Evolutionary conservation across 2,113 vertebrate species (phyloP).

Genomic region (Puma concolor): DNA sequence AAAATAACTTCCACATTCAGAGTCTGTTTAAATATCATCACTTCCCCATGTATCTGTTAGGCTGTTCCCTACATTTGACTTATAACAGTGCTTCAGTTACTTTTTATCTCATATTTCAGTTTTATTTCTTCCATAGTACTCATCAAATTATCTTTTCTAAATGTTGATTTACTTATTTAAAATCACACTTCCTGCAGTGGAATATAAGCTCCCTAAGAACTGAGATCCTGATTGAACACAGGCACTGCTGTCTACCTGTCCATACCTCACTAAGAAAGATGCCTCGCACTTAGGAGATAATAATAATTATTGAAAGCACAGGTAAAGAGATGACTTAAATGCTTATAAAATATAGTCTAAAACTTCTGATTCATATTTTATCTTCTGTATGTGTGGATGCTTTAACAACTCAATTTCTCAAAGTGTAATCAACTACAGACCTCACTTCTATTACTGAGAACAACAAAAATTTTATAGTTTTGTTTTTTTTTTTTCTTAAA

Average conservation of each 20-base stretch:
- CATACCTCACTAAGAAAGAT: background rate
- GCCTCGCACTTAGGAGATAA: background rate
- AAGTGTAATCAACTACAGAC: background rate
- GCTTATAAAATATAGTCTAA: background rate
- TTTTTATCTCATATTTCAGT: background rate
- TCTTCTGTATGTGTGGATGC: background rate
- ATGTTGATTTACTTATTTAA: background rate
- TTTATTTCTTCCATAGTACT: background rate
- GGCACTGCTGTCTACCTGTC: background rate
- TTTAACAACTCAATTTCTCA: background rate
- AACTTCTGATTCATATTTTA: background rate
- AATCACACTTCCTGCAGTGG: background rate
- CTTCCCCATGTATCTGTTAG: background rate
- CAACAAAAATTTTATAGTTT: background rate
- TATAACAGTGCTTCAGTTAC: background rate
- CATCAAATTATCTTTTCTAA: background rate
- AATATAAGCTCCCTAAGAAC: background rate
- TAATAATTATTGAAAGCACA: background rate
- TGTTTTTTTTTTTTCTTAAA: background rate
- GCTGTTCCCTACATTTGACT: background rate
- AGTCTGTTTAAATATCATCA: background rate
- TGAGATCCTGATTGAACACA: background rate
- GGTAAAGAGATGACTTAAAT: background rate
- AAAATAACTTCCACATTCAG: background rate
- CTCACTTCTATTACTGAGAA: background rate